Base-by-base conservation (phyloP, 2,888 invertebrate species). In the Caenorhabditis panamensis region DNA sequence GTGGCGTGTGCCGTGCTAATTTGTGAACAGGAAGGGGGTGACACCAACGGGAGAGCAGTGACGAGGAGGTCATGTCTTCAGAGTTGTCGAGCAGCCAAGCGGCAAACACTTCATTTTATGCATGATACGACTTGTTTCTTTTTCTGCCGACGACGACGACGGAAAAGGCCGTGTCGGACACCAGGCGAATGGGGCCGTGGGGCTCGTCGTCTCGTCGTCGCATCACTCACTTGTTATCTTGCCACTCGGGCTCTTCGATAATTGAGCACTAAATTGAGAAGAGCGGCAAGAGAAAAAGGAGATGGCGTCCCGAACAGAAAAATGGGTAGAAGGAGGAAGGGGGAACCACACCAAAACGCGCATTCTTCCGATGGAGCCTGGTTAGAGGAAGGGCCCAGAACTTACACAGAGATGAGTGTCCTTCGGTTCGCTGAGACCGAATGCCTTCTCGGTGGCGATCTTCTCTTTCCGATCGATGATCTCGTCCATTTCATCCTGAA, bases 91-190 rank as follows among this genome's bases (percentile, higher is more conserved):
- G 71, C 71, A 62, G 44, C 71, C 72, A 73, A 73, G 64, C 73
- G 59, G 73, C 73, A 73, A 66, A 66, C 64, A 73, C 64, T 73
- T 66, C 66, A 73, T 73, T 73, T 73, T 73, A 73, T 73, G 73
- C 66, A 73, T 73, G 73, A 73, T 73, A 73, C 64, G 49, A 72
- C 72, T 61, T 71, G 61, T 71, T 71, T 71, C 71, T 71, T 71
- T 71, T 71, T 36, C 26, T 36, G 36, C 36, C 8, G 16, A 31
- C 31, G n/a, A n/a, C n/a, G n/a, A 36, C 36, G 36, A 36, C 36
- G 36, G 31, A n/a, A n/a, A n/a, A 9, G 2, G 36, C 37, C 58
- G 54, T 18, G 28, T 16, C 54, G 54, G n/a, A 26, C 28, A 26
- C 26, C 28, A 54, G n/a, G 9, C n/a, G n/a, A 44, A 16, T 44